These are phyloP conservation scores for Sinocyclocheilus anophthalmus DNA, from an alignment of 2,113 vertebrate genomes.

Conservation along the genomic window DNA sequence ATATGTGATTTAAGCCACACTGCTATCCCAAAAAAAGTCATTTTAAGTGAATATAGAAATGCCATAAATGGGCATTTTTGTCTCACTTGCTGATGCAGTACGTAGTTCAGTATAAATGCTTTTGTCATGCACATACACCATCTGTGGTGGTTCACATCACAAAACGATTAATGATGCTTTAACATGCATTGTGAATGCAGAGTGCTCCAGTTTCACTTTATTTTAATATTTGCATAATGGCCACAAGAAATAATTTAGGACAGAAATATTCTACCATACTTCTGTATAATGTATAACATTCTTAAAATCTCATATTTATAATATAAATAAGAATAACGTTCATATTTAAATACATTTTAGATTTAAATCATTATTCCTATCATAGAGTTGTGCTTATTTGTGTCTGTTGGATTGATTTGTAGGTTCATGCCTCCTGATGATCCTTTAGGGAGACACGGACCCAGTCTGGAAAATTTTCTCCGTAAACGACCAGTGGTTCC, in stretches of 20 bases:
- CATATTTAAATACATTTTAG: background rate
- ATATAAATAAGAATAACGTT: background rate
- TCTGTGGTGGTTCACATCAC: background rate
- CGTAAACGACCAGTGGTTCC: constrained; percentile 94
- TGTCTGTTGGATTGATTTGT: constrained; percentile 38
- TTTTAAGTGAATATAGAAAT: background rate
- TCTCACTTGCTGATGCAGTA: background rate
- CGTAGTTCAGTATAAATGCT: background rate
- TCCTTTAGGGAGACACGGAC: constrained; percentile 94
- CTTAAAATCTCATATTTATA: background rate
- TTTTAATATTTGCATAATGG: background rate
- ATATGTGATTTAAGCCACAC: background rate
- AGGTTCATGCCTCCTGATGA: constrained; percentile 99
- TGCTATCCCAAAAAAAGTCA: background rate
- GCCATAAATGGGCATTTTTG: background rate
- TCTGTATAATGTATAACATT: background rate
- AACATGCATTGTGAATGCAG: background rate
- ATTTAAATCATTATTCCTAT: background rate
- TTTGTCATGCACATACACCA: background rate
- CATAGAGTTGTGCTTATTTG: background rate
- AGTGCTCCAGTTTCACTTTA: no score
- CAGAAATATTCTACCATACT: background rate
- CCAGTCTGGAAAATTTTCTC: constrained; percentile 97
- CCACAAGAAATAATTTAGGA: background rate
- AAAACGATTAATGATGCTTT: background rate